Base-by-base conservation (phyloP, 2,113 vertebrate species). In the Mirza zaza region DNA sequence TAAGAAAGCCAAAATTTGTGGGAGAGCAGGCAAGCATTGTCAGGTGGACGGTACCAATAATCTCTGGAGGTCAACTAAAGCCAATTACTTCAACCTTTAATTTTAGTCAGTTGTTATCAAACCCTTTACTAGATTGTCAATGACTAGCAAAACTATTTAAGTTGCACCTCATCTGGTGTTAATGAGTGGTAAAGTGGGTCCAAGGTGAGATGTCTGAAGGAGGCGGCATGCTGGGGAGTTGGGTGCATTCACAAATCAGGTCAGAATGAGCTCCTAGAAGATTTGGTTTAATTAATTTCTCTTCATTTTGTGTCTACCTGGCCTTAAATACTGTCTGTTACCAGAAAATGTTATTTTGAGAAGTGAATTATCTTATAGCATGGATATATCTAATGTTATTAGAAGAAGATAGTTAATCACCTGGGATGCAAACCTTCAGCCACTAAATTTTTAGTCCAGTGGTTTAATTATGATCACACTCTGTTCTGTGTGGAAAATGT, bases 111-210 rank as follows among this genome's bases (percentile, higher is more conserved):
- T 90, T 95, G 81, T n/a, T 59, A 65, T 75, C 85, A 65, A 39
- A 79, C 80, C 83, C 96, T 96, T 79, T 32, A 73, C 71, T 95
- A 36, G 32, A 36, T 65, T 83, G 89, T 59, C 92, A 92, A 77
- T 92, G 80, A 90, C 63, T 59, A 80, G 63, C 63, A 59, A 57
- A 80, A 65, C 55, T 92, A 59, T 81, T 95, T 94, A 61, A 83
- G 68, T 70, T 77, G 73, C 59, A 23, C 63, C 71, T 87, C 92
- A 81, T 92, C 63, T 70, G 45, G 95, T 95, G 75, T 23, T 87
- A 45, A 90, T 48, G 55, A 94, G 71, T 45, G 17, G 75, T 85
- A 32, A 80, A 92, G 65, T 87, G 76, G 67, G 76, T 29, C 90
- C 23, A 50, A 84, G 80, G 80, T 86, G 86, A 93, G 63, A 29